Evolutionary conservation across 2,113 vertebrate species (phyloP), one percentile per base, ranked within the genome.

Genomic region (Thryonomys swinderianus): DNA sequence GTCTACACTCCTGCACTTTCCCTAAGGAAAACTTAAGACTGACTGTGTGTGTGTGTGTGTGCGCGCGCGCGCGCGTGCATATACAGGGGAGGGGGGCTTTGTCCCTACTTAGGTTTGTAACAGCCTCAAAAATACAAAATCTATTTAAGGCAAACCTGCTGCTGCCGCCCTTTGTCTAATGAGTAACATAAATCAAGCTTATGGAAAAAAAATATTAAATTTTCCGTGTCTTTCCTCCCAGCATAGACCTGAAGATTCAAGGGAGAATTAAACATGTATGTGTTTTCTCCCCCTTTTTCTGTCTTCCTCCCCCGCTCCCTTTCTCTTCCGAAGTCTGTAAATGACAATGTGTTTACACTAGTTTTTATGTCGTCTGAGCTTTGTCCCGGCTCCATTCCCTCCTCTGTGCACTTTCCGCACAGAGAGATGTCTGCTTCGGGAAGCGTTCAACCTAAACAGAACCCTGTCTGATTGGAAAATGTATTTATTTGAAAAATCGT

Each of bases 401-500:
- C 98, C 97, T 97, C 94, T 97, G 97, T 98, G 98, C 98, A 97
- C 98, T 98, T 98, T 98, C 98, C 97, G 96, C 96, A 81, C 95
- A 64, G 96, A 98, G 97, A 96, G 97, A 98, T 98, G 98, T 98
- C 97, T 97, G 98, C 97, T 98, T 97, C 8, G 84, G 97, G 98
- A 97, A 95, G 94, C 96, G 64, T 92, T 98, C 98, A 98, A 98
- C 91, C 97, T 98, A 98, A 98, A 98, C 98, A 98, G 96, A 98
- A 91, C 16, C 2, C 96, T 17, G 96, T 97, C 98, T 98, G 98
- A 98, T 98, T 98, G 98, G 98, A 98, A 98, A 98, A 98, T 89
- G 98, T 98, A 98, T 98, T 98, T 98, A 98, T 98, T 98, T 98
- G 98, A 98, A 98, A 98, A 98, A 97, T 93, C 97, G 80, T 98